Evolutionary conservation across 2,888 invertebrate genomes (phyloP).

Genomic region (Tenthredo livida): DNA sequence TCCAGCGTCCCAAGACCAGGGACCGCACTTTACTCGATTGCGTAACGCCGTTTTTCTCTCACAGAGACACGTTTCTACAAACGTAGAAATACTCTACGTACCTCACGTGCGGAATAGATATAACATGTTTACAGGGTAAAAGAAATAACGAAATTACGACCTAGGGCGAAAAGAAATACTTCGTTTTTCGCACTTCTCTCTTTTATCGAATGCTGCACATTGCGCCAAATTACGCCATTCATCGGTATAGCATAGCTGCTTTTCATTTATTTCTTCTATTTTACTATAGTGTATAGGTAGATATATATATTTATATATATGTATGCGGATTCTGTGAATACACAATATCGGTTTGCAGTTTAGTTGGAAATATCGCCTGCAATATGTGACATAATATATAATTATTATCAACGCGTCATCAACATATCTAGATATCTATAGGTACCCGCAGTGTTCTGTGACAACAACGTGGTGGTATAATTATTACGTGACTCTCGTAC

Average conservation of each 20-base stretch:
- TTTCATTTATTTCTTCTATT: not conserved
- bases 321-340: not conserved
- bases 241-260: no score
- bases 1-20: not conserved
- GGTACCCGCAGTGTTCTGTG: not conserved
- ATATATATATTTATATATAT: no score
- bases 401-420: not conserved
- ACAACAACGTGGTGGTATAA: constrained; percentile 5
- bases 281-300: not conserved
- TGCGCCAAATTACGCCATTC: not conserved
- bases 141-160: not conserved
- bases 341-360: not conserved
- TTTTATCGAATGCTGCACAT: not conserved
- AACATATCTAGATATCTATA: not conserved
- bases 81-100: not conserved
- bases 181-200: not conserved
- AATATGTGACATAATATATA: constrained; percentile 5
- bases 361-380: not conserved
- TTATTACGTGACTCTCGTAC: not conserved
- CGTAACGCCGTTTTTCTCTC: constrained; percentile 24
- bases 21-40: constrained; percentile 42
- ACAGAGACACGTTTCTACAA: not conserved
- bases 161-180: not conserved
- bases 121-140: not conserved
- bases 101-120: constrained; percentile 6